phyloP scores from a whole-genome alignment of 2,797 vertebrate genomes.

The Acanthopagrus latus region DNA sequence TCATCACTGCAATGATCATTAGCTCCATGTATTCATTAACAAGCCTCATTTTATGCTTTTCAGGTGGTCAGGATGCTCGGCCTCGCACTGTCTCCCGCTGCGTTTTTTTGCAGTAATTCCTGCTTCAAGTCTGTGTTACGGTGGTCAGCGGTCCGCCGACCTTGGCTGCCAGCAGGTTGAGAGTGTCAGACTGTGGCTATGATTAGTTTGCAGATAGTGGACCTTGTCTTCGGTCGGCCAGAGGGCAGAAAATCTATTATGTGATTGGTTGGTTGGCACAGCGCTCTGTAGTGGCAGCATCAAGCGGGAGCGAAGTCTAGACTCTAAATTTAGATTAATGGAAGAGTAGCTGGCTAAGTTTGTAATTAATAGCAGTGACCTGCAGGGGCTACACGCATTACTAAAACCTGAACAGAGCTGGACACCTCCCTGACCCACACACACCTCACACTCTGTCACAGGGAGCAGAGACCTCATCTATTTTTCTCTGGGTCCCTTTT shows the following conservation, averaged over 20 bases:
- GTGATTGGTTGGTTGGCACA: slow-evolving; percentile 72
- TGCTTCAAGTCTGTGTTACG: neutral
- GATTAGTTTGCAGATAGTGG: slow-evolving; percentile 79
- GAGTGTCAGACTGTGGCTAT: slow-evolving; percentile 62
- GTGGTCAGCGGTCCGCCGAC: slow-evolving; percentile 64
- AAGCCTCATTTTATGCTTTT: slow-evolving; percentile 51
- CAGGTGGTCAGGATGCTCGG: slow-evolving; percentile 35
- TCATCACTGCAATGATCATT: slow-evolving; percentile 72
- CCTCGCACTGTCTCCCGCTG: slow-evolving; percentile 22
- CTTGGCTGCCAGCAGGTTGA: slow-evolving; percentile 71
- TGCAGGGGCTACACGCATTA: slow-evolving; percentile 56
- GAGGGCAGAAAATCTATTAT: slow-evolving; percentile 78
- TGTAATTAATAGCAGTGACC: slow-evolving; percentile 79
- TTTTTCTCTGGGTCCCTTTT: slow-evolving; percentile 64
- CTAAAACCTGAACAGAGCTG: slow-evolving; percentile 53
- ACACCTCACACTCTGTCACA: slow-evolving; percentile 54
- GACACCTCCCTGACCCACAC: slow-evolving; percentile 55
- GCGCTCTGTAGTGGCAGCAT: slow-evolving; percentile 51
- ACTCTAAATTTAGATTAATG: slow-evolving; percentile 82
- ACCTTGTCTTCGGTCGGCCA: slow-evolving; percentile 67
- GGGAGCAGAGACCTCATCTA: slow-evolving; percentile 60
- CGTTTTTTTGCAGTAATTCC: slow-evolving; percentile 45
- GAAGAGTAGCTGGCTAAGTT: slow-evolving; percentile 65
- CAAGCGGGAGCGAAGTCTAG: slow-evolving; percentile 58
- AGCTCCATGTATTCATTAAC: slow-evolving; percentile 68